These are phyloP conservation scores for Bubo bubo DNA, from an alignment of 2,113 vertebrate species.

Conservation along the genomic window DNA sequence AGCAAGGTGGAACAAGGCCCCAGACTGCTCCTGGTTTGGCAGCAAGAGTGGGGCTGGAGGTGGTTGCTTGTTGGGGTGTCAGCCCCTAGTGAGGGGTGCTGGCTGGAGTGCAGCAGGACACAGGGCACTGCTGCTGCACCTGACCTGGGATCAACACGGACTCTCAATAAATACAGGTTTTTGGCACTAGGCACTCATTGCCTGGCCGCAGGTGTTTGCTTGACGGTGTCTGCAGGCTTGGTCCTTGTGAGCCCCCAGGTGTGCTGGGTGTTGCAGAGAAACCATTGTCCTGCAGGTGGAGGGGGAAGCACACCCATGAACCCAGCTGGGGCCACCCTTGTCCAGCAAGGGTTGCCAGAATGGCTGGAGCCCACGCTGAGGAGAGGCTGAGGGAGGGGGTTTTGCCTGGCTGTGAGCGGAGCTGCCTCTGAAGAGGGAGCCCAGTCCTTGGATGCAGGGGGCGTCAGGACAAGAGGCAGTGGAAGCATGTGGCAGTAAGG, in stretches of 20 bases:
- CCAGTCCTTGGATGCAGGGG: neutral
- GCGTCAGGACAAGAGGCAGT: neutral
- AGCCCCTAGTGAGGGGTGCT: neutral
- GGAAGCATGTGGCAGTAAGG: neutral
- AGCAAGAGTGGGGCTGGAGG: neutral
- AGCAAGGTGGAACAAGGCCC: neutral
- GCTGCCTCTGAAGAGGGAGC: neutral
- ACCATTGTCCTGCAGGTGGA: neutral
- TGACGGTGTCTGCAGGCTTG: neutral
- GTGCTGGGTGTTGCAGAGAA: neutral
- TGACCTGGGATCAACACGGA: neutral
- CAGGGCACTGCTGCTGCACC: neutral
- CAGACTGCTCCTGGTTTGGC: neutral
- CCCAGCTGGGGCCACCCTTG: neutral
- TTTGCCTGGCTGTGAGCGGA: neutral
- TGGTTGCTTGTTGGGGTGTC: neutral
- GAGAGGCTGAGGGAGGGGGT: neutral
- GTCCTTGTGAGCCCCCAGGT: neutral
- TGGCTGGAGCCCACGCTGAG: rapidly evolving
- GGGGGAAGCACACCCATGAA: too few species aligned
- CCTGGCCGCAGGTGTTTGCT: neutral
- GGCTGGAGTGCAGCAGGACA: neutral
- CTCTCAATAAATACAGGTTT: neutral
- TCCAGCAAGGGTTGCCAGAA: neutral
- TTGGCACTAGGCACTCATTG: neutral